A percentile compares a stretch with the other conserved stretches of the same genome.
These are phyloP conservation scores for Rhipidura dahli DNA, from an alignment of 2,113 vertebrate species.

Conservation along the genomic window DNA sequence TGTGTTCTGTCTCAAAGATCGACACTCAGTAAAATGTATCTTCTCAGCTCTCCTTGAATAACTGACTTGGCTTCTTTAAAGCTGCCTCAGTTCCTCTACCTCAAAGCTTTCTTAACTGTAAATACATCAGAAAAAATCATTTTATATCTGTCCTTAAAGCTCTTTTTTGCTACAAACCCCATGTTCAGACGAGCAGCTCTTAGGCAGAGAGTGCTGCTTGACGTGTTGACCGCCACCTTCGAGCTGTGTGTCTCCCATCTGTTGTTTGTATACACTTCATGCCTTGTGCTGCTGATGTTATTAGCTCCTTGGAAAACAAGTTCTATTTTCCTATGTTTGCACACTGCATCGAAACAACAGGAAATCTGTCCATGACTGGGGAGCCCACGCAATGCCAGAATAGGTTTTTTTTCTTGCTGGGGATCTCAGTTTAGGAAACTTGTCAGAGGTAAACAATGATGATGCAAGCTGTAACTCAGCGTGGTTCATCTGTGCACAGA, in stretches of 20 bases:
- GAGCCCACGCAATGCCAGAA: background rate
- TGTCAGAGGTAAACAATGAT: background rate
- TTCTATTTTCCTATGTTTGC: conserved; percentile 16
- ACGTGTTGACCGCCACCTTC: background rate
- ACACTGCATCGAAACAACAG: background rate
- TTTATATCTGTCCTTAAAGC: background rate
- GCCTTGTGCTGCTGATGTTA: conserved; percentile 31
- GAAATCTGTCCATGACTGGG: background rate
- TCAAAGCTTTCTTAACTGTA: background rate
- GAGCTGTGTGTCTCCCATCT: conserved; percentile 27
- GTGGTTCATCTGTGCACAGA: background rate
- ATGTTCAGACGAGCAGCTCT: background rate
- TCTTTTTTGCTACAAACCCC: background rate
- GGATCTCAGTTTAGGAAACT: background rate
- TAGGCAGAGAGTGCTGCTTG: background rate
- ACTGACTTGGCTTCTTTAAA: background rate
- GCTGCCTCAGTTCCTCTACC: background rate
- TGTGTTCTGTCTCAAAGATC: background rate
- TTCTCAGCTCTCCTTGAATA: background rate
- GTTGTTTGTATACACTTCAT: conserved; percentile 46
- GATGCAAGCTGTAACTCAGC: background rate
- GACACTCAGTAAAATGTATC: background rate
- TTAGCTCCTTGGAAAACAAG: background rate
- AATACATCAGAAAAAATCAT: background rate
- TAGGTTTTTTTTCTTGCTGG: background rate